These are phyloP conservation scores for Aptenodytes patagonicus DNA, from an alignment of 2,113 vertebrate genomes.

Conservation along the genomic window DNA sequence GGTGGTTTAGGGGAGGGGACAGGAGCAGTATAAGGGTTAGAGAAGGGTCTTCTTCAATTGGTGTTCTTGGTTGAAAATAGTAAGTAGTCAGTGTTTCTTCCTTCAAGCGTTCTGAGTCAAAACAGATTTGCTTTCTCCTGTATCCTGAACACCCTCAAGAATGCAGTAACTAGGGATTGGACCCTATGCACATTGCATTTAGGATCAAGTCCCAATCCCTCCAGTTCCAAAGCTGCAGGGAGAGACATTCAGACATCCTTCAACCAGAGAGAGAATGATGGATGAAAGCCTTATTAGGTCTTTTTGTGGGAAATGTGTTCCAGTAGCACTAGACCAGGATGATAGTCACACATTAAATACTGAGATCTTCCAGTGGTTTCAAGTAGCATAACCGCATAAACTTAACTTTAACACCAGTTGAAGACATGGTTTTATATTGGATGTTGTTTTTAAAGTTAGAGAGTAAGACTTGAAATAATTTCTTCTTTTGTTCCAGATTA, in stretches of 20 bases:
- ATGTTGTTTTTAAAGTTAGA: background rate
- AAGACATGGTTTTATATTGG: background rate
- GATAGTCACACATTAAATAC: background rate
- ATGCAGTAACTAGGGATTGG: background rate
- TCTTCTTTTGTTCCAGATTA: background rate
- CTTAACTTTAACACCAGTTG: background rate
- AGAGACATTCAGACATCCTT: background rate
- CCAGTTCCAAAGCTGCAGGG: background rate
- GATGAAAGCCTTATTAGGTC: background rate
- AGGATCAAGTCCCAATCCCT: background rate
- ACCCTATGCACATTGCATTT: rapidly evolving
- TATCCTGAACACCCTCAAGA: background rate
- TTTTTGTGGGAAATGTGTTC: background rate
- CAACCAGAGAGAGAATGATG: background rate
- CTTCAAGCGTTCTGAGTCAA: background rate
- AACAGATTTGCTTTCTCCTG: background rate
- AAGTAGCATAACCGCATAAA: background rate
- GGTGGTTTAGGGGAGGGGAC: background rate
- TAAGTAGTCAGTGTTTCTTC: background rate
- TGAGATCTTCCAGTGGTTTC: background rate
- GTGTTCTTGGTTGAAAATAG: background rate
- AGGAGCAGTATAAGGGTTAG: background rate
- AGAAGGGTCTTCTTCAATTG: background rate
- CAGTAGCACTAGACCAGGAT: background rate
- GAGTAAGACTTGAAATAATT: background rate